Evolutionary conservation across 64 coral and sea anemone genomes (phyloP), one percentile per base, ranked within the genome.

Genomic region (Montipora capricornis): DNA sequence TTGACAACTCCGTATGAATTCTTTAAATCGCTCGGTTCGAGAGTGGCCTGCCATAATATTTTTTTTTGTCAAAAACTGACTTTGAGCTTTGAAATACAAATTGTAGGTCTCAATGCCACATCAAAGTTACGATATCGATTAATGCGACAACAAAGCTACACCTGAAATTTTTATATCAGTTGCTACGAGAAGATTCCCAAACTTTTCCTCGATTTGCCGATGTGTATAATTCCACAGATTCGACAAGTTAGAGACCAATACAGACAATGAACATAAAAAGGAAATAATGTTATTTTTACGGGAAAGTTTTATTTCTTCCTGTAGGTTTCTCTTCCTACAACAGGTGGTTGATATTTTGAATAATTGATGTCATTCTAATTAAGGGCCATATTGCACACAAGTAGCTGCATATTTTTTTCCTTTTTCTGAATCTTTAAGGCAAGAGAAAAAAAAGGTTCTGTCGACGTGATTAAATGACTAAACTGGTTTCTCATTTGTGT

Each of bases 321-420:
- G 79, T 83, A 83, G 71, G 20, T 74, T 66, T 90, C 26, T 76
- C 71, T 79, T 74, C 50, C 68, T 73, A 75, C 93, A 95, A 95
- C 93, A 95, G 93, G 93, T 95, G 93, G 93, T 95, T 95, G 88
- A 20, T n/a, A 64, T 83, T 55, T 49, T 95, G 93, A 95, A 95
- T 95, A 71, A 95, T 95, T 95, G 78, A 95, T 90, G 87, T 90
- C 73, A 88, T 90, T 88, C 78, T 83, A 94, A 89, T 94, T 89
- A 62, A 89, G 66, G 73, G 76, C 74, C 68, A 51, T 90, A 83
- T 76, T 85, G 74, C 83, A 82, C 47, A 44, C 19, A 82, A 74
- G 52, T 26, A 77, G 24, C 51, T 75, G 70, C 68, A 60, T 62
- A 90, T 84, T 76, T 17, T 11, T 11, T 83, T 58, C 77, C 51